phyloP scores from a whole-genome alignment of 1,140 invertebrate species.

The Bombus vancouverensis region DNA sequence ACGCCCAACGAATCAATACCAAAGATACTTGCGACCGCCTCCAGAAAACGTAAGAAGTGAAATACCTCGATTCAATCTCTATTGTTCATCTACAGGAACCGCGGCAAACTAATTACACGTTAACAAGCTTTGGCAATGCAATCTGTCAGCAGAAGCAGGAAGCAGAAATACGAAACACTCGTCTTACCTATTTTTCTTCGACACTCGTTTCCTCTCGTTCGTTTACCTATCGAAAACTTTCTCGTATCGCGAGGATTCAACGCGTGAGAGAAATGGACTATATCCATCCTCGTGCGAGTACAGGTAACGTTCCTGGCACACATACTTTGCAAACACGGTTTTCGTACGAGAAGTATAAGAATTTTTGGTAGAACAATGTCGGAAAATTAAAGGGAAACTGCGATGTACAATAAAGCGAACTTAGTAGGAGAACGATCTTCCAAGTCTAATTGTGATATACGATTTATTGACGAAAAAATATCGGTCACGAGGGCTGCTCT shows the following conservation, averaged over 20 bases:
- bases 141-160: constrained; percentile 4
- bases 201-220: constrained; percentile 34
- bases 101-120: constrained; percentile 26
- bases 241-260: constrained; percentile 10
- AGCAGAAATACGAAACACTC: neutral
- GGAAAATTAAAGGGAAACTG: too few relatives aligned
- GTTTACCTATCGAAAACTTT: constrained; percentile 40
- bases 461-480: too few relatives aligned
- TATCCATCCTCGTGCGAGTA: too few relatives aligned
- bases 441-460: too few relatives aligned
- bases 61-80: constrained; percentile 3
- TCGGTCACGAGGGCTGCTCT: too few relatives aligned
- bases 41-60: neutral
- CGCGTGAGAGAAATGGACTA: neutral
- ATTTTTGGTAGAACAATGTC: too few relatives aligned
- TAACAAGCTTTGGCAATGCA: constrained; percentile 1
- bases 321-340: too few relatives aligned
- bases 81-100: neutral
- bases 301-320: too few relatives aligned
- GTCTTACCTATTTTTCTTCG: neutral
- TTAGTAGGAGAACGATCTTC: too few relatives aligned
- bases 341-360: too few relatives aligned
- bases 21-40: neutral
- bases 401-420: too few relatives aligned
- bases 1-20: neutral